Evolutionary conservation across 2,888 invertebrate species (phyloP).

Genomic region (Drosophila mulleri): DNA sequence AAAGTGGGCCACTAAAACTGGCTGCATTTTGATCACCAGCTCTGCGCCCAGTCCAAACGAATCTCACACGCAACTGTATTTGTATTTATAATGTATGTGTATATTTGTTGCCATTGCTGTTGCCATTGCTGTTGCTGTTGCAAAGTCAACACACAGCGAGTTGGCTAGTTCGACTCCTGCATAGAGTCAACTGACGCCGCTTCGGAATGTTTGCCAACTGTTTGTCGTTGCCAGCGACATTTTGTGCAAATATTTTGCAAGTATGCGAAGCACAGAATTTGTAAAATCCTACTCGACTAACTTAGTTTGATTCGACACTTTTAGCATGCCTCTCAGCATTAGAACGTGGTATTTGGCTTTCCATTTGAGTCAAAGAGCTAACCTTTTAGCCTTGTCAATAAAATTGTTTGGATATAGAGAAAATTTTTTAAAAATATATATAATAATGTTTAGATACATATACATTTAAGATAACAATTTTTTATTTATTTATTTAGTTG

Average conservation of each 20-base stretch:
- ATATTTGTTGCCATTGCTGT: not conserved
- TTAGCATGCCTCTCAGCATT: not conserved
- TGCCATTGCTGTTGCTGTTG: not conserved
- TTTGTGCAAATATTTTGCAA: constrained; percentile 37
- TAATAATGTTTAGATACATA: not conserved
- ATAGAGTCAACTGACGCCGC: constrained; percentile 35
- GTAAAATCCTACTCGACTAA: constrained; percentile 22
- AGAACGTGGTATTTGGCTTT: not conserved
- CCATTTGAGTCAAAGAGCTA: not conserved
- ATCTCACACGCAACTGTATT: constrained; percentile 40
- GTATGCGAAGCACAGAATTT: constrained; percentile 16
- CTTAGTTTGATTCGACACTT: constrained; percentile 3
- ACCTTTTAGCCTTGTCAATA: not conserved
- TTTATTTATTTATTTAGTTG: too few relatives aligned
- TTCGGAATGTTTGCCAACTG: constrained; percentile 49
- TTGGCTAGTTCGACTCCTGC: constrained; percentile 33
- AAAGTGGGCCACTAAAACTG: constrained; percentile 43
- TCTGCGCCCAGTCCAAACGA: constrained; percentile 31
- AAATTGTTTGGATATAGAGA: not conserved
- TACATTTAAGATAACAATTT: too few relatives aligned
- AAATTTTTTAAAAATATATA: not conserved
- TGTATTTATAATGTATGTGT: constrained; percentile 27
- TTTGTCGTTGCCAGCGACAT: constrained; percentile 17
- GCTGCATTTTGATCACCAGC: constrained; percentile 40
- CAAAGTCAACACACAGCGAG: constrained; percentile 13